Percentiles rank a stretch among this genome's conserved stretches.
These are phyloP conservation scores for Pomacea maculata DNA, from an alignment of 1,140 invertebrate genomes.

Conservation along the genomic window DNA sequence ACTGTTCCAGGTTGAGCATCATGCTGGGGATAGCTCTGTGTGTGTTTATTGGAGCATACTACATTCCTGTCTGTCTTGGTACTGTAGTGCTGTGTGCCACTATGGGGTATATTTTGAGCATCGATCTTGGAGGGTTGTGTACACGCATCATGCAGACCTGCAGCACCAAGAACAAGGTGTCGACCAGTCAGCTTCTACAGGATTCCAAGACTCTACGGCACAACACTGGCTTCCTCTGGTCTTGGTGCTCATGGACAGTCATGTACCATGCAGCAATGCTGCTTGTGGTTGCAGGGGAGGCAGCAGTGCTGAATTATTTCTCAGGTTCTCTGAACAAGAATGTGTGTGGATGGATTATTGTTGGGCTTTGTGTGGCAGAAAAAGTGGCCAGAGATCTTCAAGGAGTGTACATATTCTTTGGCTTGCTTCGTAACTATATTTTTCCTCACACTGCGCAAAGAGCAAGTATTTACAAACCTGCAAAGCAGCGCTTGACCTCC, in stretches of 20 bases:
- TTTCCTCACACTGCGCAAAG: conserved; percentile 45
- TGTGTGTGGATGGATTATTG: conserved; percentile 44
- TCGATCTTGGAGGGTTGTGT: conserved; percentile 54
- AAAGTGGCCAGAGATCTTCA: conserved; percentile 58
- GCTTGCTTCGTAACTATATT: conserved; percentile 56
- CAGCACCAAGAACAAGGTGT: conserved; percentile 44
- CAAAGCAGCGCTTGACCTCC: conserved; percentile 36
- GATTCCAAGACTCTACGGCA: conserved; percentile 3
- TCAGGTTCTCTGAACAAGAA: conserved; percentile 27
- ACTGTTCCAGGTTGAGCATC: conserved; percentile 50
- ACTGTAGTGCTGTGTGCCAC: conserved; percentile 49
- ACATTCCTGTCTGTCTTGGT: conserved; percentile 46
- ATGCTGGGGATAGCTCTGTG: conserved; percentile 46
- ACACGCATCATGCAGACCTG: conserved; percentile 36
- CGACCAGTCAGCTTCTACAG: conserved; percentile 30
- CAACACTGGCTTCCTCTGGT: conserved; percentile 50
- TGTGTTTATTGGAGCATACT: conserved; percentile 51
- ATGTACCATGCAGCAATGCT: conserved; percentile 57
- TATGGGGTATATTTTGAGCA: conserved; percentile 61
- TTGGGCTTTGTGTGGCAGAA: conserved; percentile 56
- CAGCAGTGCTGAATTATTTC: conserved; percentile 34
- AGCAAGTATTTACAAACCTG: conserved; percentile 25
- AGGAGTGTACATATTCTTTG: conserved; percentile 58
- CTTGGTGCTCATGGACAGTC: conserved; percentile 47
- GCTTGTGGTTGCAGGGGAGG: conserved; percentile 39